Conservation (phyloP, 2,113 vertebrate species). For the Cephalopterus ornatus region DNA sequence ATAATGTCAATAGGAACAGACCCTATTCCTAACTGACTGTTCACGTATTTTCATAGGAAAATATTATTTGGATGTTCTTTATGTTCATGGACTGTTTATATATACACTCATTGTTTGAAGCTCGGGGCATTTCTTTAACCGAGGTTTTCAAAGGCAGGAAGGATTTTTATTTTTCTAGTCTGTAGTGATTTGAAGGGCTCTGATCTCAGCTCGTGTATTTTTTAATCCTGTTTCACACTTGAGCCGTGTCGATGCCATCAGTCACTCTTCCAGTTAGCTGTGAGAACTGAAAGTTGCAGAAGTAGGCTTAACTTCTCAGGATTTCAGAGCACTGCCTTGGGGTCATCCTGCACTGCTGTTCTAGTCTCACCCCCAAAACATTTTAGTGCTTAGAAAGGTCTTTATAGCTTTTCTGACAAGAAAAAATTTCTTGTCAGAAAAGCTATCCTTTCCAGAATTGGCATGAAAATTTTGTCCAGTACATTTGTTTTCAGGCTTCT, state of each 20-base stretch:
- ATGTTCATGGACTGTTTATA: not conserved
- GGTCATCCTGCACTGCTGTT: not conserved
- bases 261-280: not conserved
- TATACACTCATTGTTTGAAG: not conserved
- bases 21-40: not conserved
- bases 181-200: not conserved
- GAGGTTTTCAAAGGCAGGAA: not conserved
- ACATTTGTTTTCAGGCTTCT: not conserved
- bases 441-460: not conserved
- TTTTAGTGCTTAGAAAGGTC: not conserved
- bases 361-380: not conserved
- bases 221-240: not conserved
- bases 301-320: not conserved
- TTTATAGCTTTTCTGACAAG: not conserved
- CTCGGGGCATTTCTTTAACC: not conserved
- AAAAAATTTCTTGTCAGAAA: not conserved
- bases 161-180: not conserved
- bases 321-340: not conserved
- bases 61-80: not conserved
- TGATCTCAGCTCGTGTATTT: not conserved
- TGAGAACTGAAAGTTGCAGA: not conserved
- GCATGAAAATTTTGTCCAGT: not conserved
- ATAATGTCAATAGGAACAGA: not conserved
- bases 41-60: not conserved
- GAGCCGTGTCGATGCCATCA: not conserved